A percentile compares a stretch with the other conserved stretches of the same genome.
Evolutionary conservation across 2,113 vertebrate genomes (phyloP).

Genomic region (Sarotherodon lohbergeri): DNA sequence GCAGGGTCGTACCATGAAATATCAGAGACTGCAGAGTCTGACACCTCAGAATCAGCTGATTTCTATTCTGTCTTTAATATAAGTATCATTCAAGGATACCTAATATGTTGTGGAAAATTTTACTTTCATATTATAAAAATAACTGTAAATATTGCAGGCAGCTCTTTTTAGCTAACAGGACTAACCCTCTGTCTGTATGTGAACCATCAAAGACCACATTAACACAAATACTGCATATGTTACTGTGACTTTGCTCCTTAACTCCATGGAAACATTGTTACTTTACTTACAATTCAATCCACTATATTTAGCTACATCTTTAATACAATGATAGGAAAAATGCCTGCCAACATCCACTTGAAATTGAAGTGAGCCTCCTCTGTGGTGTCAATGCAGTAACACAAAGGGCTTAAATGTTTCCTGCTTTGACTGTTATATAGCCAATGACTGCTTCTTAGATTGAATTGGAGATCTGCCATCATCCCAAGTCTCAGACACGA

Average conservation of each 20-base stretch:
- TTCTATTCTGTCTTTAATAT: background rate
- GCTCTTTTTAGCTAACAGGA: background rate
- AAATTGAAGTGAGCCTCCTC: background rate
- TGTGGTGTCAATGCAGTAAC: background rate
- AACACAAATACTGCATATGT: background rate
- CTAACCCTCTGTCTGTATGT: background rate
- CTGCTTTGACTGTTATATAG: background rate
- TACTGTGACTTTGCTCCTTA: background rate
- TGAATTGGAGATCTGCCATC: background rate
- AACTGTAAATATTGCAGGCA: background rate
- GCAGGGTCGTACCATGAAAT: background rate
- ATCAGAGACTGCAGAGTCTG: background rate
- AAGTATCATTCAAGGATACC: background rate
- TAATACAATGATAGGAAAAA: background rate
- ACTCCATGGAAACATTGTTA: background rate
- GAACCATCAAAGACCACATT: background rate
- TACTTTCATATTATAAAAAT: background rate
- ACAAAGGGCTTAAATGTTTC: background rate
- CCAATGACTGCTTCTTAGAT: background rate
- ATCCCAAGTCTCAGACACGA: background rate
- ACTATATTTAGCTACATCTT: background rate
- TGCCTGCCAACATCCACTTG: background rate
- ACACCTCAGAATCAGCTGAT: background rate
- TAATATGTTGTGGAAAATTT: background rate
- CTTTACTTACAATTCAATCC: background rate